Percentiles rank a stretch among this genome's conserved stretches.
Conservation (phyloP, 1,140 invertebrate genomes). For the Hyles euphorbiae region DNA sequence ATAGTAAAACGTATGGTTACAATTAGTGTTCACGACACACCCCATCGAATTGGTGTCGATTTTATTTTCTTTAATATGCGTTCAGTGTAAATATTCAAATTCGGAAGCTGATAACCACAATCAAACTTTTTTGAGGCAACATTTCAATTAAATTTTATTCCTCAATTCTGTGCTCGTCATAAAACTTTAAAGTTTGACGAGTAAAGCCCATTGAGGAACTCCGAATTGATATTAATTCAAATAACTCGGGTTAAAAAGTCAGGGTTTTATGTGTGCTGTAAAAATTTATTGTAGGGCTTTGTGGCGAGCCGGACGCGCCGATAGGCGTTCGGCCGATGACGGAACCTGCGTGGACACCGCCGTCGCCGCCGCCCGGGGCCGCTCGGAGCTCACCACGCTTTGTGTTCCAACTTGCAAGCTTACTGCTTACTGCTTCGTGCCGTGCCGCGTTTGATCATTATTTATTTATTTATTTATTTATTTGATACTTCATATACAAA, state of each 20-base stretch:
- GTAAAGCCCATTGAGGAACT: conserved; percentile 73
- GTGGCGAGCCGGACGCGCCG: conserved; percentile 67
- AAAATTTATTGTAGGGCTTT: conserved; percentile 73
- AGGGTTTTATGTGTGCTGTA: conserved; percentile 73
- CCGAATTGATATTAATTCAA: conserved; percentile 76
- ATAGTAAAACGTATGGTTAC: not conserved
- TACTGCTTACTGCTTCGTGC: too few species aligned
- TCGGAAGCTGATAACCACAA: conserved; percentile 72
- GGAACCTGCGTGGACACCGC: conserved; percentile 36
- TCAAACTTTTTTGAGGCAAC: conserved; percentile 67
- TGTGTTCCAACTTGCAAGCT: too few species aligned
- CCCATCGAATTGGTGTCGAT: conserved; percentile 2
- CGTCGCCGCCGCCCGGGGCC: conserved; percentile 21
- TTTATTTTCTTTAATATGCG: conserved; percentile 23
- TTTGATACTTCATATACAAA: too few species aligned
- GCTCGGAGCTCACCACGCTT: too few species aligned
- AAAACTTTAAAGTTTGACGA: conserved; percentile 74
- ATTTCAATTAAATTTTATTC: conserved; percentile 75
- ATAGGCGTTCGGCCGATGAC: conserved; percentile 54
- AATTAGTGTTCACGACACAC: conserved; percentile 5
- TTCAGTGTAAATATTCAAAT: conserved; percentile 73
- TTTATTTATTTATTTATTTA: too few species aligned
- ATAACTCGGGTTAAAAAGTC: conserved; percentile 75
- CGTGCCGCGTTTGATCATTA: not conserved
- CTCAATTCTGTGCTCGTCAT: conserved; percentile 67